Percentiles rank a stretch among this genome's conserved stretches.
phyloP scores from a whole-genome alignment of 2,888 invertebrate species.

The Griposia aprilina region DNA sequence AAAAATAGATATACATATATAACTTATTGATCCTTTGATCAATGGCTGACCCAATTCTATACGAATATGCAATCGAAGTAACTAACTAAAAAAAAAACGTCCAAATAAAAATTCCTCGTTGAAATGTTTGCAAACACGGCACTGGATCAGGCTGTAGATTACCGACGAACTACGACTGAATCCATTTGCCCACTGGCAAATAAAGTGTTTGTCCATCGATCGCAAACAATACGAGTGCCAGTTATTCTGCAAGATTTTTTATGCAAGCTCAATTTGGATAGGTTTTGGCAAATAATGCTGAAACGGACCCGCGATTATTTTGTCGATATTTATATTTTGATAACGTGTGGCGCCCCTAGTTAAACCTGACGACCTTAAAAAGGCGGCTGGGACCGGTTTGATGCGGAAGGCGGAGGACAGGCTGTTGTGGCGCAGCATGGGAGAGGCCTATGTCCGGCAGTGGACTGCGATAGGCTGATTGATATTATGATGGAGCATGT shows the following conservation, averaged over 20 bases:
- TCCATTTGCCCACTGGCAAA: conserved; percentile 61
- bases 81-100: conserved; percentile 16
- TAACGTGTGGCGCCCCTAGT: too few species aligned
- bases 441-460: too few species aligned
- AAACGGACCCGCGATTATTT: too few species aligned
- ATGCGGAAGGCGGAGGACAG: too few species aligned
- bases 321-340: too few species aligned
- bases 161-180: conserved; percentile 44
- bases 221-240: conserved; percentile 52
- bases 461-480: too few species aligned
- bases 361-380: too few species aligned
- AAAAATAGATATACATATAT: background rate
- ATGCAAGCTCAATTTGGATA: conserved; percentile 12
- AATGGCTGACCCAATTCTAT: conserved; percentile 28
- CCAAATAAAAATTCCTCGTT: conserved; percentile 47
- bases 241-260: conserved; percentile 52
- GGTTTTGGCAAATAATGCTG: background rate
- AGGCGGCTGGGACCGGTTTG: too few species aligned
- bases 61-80: conserved; percentile 33
- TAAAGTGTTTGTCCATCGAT: conserved; percentile 56
- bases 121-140: conserved; percentile 57
- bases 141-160: conserved; percentile 63
- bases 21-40: background rate
- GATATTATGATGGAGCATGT: too few species aligned
- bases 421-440: too few species aligned